Base-by-base conservation (phyloP, 2,113 vertebrate genomes). In the Vulpes lagopus region DNA sequence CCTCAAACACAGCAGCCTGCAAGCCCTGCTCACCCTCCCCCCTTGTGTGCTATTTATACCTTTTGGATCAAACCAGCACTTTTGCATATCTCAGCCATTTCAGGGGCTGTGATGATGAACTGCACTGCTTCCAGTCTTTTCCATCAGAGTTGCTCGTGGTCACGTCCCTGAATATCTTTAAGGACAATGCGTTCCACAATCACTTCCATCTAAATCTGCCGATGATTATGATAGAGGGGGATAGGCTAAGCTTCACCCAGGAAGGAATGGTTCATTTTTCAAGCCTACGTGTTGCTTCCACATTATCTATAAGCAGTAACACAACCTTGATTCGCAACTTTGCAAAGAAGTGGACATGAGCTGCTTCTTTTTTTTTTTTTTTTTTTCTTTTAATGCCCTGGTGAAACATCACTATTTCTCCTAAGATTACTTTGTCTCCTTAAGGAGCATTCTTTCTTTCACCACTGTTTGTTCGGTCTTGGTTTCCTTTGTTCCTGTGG, bases 1-100 rank as follows among this genome's bases (percentile, higher is more conserved):
- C 98, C 97, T 98, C 98, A 98, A 98, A 98, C 98, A 98, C 98
- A 99, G 98, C 98, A 98, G 98, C 98, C 97, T 98, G 96, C 85
- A 96, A 98, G 97, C 83, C 89, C 57, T 57, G 74, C 86, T 85
- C 38, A 32, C 73, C 96, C 97, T 81, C 88, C 98, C 57, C 73
- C 91, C 95, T 97, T 62, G 0, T n/a, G 83, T 97, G 97, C 98
- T 98, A 98, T 98, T 99, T 98, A 98, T 98, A 98, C 97, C 97
- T 98, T 98, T 97, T 95, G 98, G 98, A 98, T 97, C 97, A 97
- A 98, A 98, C 3, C 32, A 97, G 97, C 89, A 95, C 86, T 98
- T 99, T 96, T 98, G 98, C 98, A 98, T 98, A 98, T 97, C 98
- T 98, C 97, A 98, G 98, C 97, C 98, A 89, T 98, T 98, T 98